Evolutionary conservation across 2,888 invertebrate species (phyloP), one percentile per base, ranked within the genome.

Genomic region (Cantharis nigra): DNA sequence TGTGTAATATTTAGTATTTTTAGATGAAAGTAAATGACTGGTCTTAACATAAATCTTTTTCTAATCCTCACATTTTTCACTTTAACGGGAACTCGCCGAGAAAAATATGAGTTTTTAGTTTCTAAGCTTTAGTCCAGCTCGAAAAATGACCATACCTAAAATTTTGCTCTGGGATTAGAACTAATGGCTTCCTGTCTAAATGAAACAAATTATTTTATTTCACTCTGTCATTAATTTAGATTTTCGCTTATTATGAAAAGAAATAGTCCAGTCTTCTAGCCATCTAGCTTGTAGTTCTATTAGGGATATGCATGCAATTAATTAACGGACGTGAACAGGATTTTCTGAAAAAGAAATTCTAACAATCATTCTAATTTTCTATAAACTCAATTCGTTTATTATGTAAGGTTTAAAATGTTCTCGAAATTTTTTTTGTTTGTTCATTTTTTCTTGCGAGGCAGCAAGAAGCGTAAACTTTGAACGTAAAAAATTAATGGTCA

Each of bases 21-120:
- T 26, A 67, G 79, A 71, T 65, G 78, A 78, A 78, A 76, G 73
- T 78, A 82, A 82, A 82, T 82, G 83, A 81, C 79, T 80, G 80
- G 81, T 80, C 82, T 78, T 75, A 79, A 79, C 72, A 80, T 80
- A 82, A 82, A 84, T 82, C 82, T 69, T 18, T 64, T 77, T 79
- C 80, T 84, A 84, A 84, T 83, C 83, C 83, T 28, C 78, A 78
- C 83, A 81, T 83, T 84, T 83, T 81, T 83, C 83, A 83, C 83
- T 81, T 83, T 81, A 77, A 81, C 80, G 82, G 81, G 82, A 83
- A 82, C 82, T 83, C 80, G 77, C 78, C 78, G 78, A 82, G 83
- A 83, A 83, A 83, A 83, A 82, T 81, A 78, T 80, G 76, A 78
- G 78, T 78, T 78, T 78, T 82, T 78, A 79, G 80, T 80, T 77